Percentiles rank a stretch among this genome's conserved stretches.
phyloP scores from a whole-genome alignment of 2,797 vertebrate species.

The Acanthiza pusilla region DNA sequence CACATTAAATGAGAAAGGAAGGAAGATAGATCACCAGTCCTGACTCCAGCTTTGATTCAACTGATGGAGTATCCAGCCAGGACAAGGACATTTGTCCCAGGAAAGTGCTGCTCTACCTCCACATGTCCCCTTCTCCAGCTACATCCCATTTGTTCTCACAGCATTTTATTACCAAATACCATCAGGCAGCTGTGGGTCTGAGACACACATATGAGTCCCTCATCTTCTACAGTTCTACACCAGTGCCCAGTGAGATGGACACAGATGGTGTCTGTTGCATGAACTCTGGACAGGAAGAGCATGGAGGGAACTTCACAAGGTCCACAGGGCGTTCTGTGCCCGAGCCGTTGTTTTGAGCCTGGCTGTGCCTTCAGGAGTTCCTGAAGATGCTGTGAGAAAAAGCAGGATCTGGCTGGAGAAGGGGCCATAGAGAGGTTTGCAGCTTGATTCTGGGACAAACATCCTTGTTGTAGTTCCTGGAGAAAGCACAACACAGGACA shows the following conservation, averaged over 20 bases:
- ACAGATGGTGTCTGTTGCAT: not conserved
- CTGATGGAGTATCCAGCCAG: not conserved
- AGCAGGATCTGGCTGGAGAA: not conserved
- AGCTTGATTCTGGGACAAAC: not conserved
- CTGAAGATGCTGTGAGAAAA: not conserved
- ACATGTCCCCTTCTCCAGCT: not conserved
- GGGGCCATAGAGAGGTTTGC: too few relatives aligned
- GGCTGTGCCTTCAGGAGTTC: not conserved
- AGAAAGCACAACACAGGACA: not conserved
- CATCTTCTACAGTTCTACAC: not conserved
- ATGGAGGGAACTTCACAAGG: too few relatives aligned
- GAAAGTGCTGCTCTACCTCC: not conserved
- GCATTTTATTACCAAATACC: not conserved
- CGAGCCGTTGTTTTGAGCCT: not conserved
- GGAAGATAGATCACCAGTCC: not conserved
- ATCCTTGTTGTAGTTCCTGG: not conserved
- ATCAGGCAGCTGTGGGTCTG: not conserved
- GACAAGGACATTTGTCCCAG: not conserved
- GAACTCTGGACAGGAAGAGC: not conserved
- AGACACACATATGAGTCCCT: not conserved
- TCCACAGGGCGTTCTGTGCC: too few relatives aligned
- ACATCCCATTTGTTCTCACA: not conserved
- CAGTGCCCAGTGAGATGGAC: not conserved
- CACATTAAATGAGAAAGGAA: not conserved
- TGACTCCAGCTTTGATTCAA: not conserved